These are phyloP conservation scores for Tragelaphus strepsiceros DNA, from an alignment of 2,113 vertebrate genomes.

Conservation along the genomic window DNA sequence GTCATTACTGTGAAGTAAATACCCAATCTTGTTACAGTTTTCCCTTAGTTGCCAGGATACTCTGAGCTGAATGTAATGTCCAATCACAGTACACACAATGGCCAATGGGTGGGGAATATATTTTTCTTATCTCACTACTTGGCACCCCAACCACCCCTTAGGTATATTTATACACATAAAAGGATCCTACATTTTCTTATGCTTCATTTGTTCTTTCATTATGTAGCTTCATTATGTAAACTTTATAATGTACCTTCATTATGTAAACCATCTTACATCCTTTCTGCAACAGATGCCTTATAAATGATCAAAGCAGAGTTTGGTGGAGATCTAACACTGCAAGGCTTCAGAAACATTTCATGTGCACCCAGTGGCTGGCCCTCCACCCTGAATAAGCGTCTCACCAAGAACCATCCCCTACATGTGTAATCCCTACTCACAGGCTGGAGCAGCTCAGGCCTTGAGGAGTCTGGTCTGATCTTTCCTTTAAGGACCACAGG, in stretches of 20 bases:
- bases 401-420: background rate
- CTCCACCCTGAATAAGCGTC: accelerated
- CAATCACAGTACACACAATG: background rate
- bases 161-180: background rate
- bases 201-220: background rate
- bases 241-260: background rate
- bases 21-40: background rate
- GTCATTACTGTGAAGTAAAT: background rate
- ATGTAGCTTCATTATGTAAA: background rate
- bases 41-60: background rate
- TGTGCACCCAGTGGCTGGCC: no score
- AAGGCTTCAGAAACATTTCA: background rate
- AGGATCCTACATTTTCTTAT: background rate
- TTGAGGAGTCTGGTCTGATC: constrained; percentile 90
- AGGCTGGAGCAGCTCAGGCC: constrained; percentile 95
- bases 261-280: background rate
- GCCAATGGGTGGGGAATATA: background rate
- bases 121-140: background rate
- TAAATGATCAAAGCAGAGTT: background rate
- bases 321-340: background rate
- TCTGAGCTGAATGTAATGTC: background rate
- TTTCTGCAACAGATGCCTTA: background rate
- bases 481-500: constrained; percentile 92
- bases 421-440: constrained; percentile 80
- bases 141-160: background rate